A percentile compares a stretch with the other conserved stretches of the same genome.
These are phyloP conservation scores for Promerops cafer DNA, from an alignment of 2,113 vertebrate species.

Conservation along the genomic window DNA sequence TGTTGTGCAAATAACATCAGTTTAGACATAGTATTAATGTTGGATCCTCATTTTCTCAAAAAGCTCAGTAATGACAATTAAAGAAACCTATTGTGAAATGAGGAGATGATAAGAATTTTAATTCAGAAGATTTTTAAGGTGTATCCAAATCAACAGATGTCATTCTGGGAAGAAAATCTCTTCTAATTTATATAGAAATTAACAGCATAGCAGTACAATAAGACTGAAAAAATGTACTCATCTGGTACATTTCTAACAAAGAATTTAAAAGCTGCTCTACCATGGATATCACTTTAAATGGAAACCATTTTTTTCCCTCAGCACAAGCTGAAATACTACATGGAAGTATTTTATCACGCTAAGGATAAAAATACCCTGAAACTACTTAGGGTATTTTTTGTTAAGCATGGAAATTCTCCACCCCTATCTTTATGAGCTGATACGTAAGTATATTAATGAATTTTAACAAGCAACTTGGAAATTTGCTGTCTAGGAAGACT, in stretches of 20 bases:
- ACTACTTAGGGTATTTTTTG: fast-evolving
- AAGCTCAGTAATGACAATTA: neutral
- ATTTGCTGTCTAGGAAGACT: neutral
- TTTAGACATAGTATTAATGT: neutral
- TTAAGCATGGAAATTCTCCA: neutral
- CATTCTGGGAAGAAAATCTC: neutral
- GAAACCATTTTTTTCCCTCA: neutral
- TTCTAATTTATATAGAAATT: neutral
- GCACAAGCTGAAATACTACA: neutral
- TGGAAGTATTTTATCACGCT: neutral
- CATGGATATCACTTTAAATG: neutral
- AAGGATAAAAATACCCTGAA: too few species aligned
- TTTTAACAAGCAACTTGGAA: neutral
- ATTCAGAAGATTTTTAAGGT: neutral
- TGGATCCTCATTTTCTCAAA: neutral
- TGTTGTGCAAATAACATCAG: neutral
- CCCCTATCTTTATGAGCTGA: neutral
- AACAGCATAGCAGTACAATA: neutral
- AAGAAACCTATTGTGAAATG: neutral
- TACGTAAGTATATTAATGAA: neutral
- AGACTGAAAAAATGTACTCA: neutral
- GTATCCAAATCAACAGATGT: neutral
- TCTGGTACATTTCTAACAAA: neutral
- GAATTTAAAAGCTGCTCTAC: neutral
- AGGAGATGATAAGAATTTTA: neutral